Evolutionary conservation across 2,888 invertebrate species (phyloP).

Genomic region (Trachelus iudaicus): DNA sequence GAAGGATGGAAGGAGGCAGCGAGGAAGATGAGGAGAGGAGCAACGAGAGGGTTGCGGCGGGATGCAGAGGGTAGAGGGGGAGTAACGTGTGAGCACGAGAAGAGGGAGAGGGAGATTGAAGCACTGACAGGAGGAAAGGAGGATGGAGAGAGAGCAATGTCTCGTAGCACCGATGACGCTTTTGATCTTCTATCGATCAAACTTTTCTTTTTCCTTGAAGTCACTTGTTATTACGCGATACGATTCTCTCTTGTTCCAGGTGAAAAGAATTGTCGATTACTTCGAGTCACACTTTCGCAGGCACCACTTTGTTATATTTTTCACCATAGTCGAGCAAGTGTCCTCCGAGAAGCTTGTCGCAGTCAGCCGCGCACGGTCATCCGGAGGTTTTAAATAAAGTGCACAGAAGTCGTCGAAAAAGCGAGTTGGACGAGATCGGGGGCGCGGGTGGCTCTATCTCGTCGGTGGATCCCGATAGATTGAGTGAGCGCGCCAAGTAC

Average conservation of each 20-base stretch:
- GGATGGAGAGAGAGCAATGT: too few relatives aligned
- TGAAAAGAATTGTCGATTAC: neutral
- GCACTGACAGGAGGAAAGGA: conserved; percentile 14
- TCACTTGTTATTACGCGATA: neutral
- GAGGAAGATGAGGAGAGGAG: conserved; percentile 17
- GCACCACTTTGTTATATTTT: too few relatives aligned
- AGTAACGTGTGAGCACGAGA: conserved; percentile 33
- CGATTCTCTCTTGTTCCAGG: neutral
- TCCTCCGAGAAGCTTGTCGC: too few relatives aligned
- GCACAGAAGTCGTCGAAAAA: too few relatives aligned
- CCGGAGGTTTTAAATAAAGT: too few relatives aligned
- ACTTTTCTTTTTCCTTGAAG: neutral
- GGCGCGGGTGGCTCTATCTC: conserved; percentile 8
- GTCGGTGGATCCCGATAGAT: conserved; percentile 19
- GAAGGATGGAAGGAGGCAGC: conserved; percentile 30
- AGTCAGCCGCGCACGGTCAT: too few relatives aligned
- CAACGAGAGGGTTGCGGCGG: conserved; percentile 11
- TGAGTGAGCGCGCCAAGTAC: conserved; percentile 47
- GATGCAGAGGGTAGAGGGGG: conserved; percentile 20
- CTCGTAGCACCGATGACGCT: too few relatives aligned
- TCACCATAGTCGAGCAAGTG: too few relatives aligned
- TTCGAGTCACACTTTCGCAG: too few relatives aligned
- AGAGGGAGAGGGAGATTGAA: conserved; percentile 41
- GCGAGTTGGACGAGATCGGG: too few relatives aligned
- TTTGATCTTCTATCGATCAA: conserved; percentile 3